phyloP scores from a whole-genome alignment of 2,797 vertebrate genomes.

The Crypturellus tataupa region DNA sequence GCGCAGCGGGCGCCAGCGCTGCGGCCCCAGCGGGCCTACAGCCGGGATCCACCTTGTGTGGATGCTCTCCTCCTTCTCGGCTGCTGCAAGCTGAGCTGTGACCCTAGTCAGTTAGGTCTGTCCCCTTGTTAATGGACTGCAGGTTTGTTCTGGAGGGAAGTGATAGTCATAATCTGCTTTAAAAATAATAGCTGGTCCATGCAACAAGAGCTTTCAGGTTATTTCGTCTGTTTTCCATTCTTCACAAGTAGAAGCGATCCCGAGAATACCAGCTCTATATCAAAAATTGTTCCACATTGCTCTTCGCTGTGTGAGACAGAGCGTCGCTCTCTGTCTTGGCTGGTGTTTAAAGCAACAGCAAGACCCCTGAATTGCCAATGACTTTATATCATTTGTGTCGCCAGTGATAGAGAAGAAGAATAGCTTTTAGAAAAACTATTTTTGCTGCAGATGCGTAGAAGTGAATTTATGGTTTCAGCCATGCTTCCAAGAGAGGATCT shows the following conservation, averaged over 20 bases:
- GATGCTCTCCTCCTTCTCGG: not conserved
- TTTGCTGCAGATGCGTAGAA: constrained; percentile 46
- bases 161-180: not conserved
- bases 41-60: not conserved
- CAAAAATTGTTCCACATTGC: not conserved
- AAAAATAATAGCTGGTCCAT: not conserved
- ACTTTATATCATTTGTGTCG: constrained; percentile 31
- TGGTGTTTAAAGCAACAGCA: not conserved
- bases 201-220: not conserved
- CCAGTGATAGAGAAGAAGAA: not conserved
- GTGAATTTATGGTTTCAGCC: constrained; percentile 8
- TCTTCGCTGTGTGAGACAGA: not conserved
- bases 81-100: not conserved
- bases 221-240: not conserved
- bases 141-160: not conserved
- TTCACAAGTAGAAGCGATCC: not conserved
- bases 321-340: not conserved
- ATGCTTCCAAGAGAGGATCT: constrained; percentile 34
- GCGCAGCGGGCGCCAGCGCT: rapidly evolving
- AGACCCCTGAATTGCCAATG: not conserved
- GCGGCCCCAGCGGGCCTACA: too few relatives aligned
- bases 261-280: not conserved
- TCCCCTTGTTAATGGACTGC: not conserved
- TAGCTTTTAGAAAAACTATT: constrained; percentile 46
- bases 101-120: not conserved